Evolutionary conservation across 2,797 vertebrate genomes (phyloP), one percentile per base, ranked within the genome.

Genomic region (Hypotaenidia philippensis): DNA sequence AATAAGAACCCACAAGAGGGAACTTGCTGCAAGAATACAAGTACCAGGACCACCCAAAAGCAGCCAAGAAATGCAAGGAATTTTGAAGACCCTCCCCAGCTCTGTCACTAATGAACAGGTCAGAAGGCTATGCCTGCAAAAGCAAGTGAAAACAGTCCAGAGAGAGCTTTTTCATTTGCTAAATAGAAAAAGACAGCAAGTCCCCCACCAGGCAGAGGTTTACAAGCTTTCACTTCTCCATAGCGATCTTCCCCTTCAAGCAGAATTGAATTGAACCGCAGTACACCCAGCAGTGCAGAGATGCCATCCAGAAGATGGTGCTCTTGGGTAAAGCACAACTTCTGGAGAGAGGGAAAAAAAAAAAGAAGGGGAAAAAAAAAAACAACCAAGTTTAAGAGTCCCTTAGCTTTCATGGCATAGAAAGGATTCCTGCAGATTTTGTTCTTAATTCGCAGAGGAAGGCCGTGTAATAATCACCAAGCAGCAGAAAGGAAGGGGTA

Each of bases 281-380:
- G 81, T 5, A 12, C 53, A 80, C 36, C 27, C 70, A 80, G 45
- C 17, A 41, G n/a, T 0, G 38, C 44, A 87, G 59, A 59, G 29
- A 23, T 13, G 49, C 31, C 36, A n/a, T 61, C 94, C 96, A 94
- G 96, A 17, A 97, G 97, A 84, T 97, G 97, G 97, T 76, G 74
- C 93, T 97, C 89, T 94, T 94, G 96, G 80, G 96, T 86, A 95
- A 75, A 65, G 76, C 82, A 96, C 69, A 34, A 13, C 1, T 27
- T 4, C 41, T 22, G 23, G 25, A 56, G 10, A 5, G 31, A 49
- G 27, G 11, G 32, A 21, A 26, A 11, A 36, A 25, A 41, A 41
- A 22, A 47, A 11, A 47, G 22, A 26, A 9, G 5, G 10, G 16
- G 19, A 9, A 21, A 13, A 36, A 25, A 23, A 11, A n/a, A 25